A percentile compares a stretch with the other conserved stretches of the same genome.
Conservation (phyloP, 2,888 invertebrate species). For the Spisula subtruncata region DNA sequence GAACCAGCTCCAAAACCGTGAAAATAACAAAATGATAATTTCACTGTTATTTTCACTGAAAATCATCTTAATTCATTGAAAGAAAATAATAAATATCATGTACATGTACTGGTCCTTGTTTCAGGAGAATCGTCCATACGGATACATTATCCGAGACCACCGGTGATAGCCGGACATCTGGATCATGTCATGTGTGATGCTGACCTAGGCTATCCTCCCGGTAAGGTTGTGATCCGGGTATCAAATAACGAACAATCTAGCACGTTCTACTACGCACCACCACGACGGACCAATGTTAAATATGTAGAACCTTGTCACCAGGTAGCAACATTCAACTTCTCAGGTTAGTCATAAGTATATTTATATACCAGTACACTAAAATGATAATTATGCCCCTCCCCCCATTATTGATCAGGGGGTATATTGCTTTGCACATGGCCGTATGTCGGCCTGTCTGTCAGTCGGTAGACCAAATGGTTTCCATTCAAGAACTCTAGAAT, state of each 20-base stretch:
- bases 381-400: too few species aligned
- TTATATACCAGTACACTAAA: too few species aligned
- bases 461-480: too few species aligned
- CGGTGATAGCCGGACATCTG: not conserved
- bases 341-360: not conserved
- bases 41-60: too few species aligned
- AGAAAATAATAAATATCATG: not conserved
- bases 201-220: constrained; percentile 32
- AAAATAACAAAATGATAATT: too few species aligned
- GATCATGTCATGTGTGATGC: constrained; percentile 36
- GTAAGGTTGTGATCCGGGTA: constrained; percentile 11
- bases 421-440: too few species aligned
- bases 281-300: not conserved
- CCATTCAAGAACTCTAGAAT: too few species aligned
- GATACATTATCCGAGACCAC: not conserved
- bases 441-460: too few species aligned
- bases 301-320: not conserved
- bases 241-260: constrained; percentile 10
- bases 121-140: constrained; percentile 14
- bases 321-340: constrained; percentile 16
- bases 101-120: not conserved
- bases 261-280: not conserved
- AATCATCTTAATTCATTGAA: too few species aligned
- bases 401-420: too few species aligned
- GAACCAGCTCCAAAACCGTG: too few species aligned